phyloP scores from a whole-genome alignment of 2,797 vertebrate species.

The Gastrophryne carolinensis region DNA sequence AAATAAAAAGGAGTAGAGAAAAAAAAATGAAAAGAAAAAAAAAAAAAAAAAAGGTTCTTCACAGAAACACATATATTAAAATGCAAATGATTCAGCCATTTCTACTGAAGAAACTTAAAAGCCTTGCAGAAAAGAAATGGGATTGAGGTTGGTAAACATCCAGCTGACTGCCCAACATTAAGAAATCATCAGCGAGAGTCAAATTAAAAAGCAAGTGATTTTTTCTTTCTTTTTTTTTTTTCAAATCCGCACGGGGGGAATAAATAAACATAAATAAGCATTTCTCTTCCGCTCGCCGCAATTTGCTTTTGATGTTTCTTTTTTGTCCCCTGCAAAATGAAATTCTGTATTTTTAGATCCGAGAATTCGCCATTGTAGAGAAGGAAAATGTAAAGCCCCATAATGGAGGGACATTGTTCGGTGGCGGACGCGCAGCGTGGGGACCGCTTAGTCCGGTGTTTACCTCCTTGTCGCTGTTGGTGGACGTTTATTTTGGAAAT shows the following conservation, averaged over 20 bases:
- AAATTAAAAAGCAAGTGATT: constrained; percentile 2
- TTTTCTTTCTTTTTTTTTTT: neutral
- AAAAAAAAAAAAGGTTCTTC: neutral
- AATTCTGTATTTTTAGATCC: constrained; percentile 4
- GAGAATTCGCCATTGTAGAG: neutral
- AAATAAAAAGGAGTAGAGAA: neutral
- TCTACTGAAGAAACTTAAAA: constrained; percentile 28
- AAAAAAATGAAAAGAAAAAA: neutral
- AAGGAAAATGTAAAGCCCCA: neutral
- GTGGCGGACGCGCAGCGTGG: neutral
- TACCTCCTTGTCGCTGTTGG: neutral
- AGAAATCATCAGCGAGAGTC: neutral
- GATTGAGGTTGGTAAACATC: constrained; percentile 15
- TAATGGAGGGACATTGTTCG: neutral
- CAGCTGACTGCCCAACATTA: constrained; percentile 12
- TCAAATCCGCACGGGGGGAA: too few species aligned
- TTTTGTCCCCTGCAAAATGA: too few species aligned
- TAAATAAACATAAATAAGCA: neutral
- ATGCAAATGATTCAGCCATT: constrained; percentile 32
- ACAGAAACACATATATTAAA: neutral
- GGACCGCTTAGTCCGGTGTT: neutral
- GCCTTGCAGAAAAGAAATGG: constrained; percentile 8
- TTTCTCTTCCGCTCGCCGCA: neutral
- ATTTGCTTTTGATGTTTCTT: neutral
- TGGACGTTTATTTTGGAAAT: constrained; percentile 21